Conservation (phyloP, 2,797 vertebrate genomes). For the Gallinago stenura region DNA sequence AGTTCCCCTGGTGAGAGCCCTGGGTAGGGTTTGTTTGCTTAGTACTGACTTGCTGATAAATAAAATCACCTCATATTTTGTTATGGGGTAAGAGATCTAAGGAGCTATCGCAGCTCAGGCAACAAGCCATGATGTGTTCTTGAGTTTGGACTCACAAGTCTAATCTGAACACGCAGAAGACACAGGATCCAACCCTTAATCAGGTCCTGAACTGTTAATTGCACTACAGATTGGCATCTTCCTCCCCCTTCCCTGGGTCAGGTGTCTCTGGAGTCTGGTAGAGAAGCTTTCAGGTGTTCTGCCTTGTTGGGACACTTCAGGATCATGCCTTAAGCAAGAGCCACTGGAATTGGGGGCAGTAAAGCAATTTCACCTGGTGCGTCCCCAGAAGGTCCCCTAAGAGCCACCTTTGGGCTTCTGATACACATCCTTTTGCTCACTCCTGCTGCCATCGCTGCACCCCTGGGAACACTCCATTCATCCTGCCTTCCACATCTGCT, state of each 20-base stretch:
- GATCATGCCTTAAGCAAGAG: neutral
- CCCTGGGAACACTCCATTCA: neutral
- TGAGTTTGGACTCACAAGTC: neutral
- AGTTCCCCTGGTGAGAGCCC: neutral
- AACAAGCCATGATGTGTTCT: neutral
- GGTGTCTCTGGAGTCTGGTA: neutral
- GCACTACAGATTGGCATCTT: neutral
- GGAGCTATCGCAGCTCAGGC: neutral
- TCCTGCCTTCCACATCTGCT: neutral
- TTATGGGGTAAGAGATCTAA: neutral
- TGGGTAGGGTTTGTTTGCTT: neutral
- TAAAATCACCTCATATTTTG: neutral
- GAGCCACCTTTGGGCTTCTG: neutral
- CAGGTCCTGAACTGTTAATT: neutral
- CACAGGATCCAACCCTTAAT: neutral
- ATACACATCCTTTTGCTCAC: neutral
- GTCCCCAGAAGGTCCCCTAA: neutral
- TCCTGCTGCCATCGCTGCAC: rapidly evolving
- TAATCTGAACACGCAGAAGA: neutral
- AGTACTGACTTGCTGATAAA: neutral
- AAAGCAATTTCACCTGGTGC: constrained; percentile 6
- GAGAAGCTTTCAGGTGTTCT: neutral
- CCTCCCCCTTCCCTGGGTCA: neutral
- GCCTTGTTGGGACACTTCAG: neutral
- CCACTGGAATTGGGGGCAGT: neutral